A percentile compares a stretch with the other conserved stretches of the same genome.
Conservation (phyloP, 92 coral and sea anemone genomes). For the Porites evermanni region DNA sequence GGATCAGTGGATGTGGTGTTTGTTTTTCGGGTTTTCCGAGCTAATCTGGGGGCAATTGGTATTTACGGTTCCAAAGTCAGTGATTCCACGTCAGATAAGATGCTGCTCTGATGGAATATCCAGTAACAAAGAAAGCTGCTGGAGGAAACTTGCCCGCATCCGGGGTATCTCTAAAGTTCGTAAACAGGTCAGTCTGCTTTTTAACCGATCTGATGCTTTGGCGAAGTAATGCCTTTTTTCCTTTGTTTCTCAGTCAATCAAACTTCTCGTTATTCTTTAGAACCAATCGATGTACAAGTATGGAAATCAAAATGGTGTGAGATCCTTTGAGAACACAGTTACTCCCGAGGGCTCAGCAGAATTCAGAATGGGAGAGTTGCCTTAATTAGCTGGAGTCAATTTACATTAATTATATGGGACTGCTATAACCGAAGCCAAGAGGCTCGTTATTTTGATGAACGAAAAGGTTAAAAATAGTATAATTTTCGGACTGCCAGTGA, state of each 20-base stretch:
- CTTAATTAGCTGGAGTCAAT: background rate
- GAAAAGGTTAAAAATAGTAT: no score
- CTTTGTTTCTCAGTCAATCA: background rate
- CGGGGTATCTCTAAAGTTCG: slow-evolving; percentile 79
- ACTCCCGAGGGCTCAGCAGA: slow-evolving; percentile 13
- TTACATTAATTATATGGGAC: background rate
- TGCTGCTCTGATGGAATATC: slow-evolving; percentile 82
- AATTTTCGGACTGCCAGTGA: no score
- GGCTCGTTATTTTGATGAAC: no score
- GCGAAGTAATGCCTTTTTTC: background rate
- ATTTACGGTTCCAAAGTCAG: slow-evolving; percentile 76
- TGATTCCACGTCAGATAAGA: slow-evolving; percentile 74
- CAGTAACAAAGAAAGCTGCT: slow-evolving; percentile 59
- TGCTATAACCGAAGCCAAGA: no score
- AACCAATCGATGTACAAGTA: slow-evolving; percentile 45
- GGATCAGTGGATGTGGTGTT: slow-evolving; percentile 92
- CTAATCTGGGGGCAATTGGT: slow-evolving; percentile 89
- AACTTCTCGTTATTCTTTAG: background rate
- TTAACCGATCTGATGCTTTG: background rate
- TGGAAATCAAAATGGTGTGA: slow-evolving; percentile 9
- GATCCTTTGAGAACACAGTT: slow-evolving; percentile 35
- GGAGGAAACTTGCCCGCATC: slow-evolving; percentile 62
- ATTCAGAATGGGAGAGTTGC: background rate
- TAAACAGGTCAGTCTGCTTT: slow-evolving; percentile 63
- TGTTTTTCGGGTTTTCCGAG: slow-evolving; percentile 87